Conservation (phyloP, 2,888 invertebrate genomes). For the Dasypogon diadema region DNA sequence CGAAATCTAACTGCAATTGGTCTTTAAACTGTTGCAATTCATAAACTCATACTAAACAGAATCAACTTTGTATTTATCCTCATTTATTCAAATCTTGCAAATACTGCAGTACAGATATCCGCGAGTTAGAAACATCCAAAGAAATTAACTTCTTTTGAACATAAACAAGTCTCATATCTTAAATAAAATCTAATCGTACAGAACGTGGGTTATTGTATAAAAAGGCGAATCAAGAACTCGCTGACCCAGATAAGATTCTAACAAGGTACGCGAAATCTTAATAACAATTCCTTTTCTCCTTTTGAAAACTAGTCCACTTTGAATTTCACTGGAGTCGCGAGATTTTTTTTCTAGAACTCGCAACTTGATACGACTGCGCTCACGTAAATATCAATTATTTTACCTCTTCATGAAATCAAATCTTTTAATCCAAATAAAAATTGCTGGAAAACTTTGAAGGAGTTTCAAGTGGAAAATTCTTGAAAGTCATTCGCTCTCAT, state of each 20-base stretch:
- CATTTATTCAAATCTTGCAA: too few relatives aligned
- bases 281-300: conserved; percentile 24
- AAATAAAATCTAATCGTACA: too few relatives aligned
- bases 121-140: too few relatives aligned
- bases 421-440: conserved; percentile 39
- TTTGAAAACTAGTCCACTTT: conserved; percentile 20
- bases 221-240: conserved; percentile 19
- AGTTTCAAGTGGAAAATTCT: conserved; percentile 30
- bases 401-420: conserved; percentile 20
- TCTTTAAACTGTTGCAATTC: too few relatives aligned
- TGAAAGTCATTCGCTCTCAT: conserved; percentile 25
- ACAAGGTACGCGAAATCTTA: conserved; percentile 12
- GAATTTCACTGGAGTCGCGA: conserved; percentile 18
- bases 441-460: conserved; percentile 10
- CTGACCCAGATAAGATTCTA: conserved; percentile 26
- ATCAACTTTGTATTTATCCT: too few relatives aligned
- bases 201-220: too few relatives aligned
- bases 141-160: too few relatives aligned
- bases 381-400: conserved; percentile 39
- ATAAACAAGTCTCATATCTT: too few relatives aligned
- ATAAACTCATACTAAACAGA: too few relatives aligned
- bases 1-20: too few relatives aligned
- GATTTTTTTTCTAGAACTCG: not conserved
- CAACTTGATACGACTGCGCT: not conserved
- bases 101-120: too few relatives aligned